Evolutionary conservation across 2,797 vertebrate genomes (phyloP), one percentile per base, ranked within the genome.

Genomic region (Serranus cabrilla): DNA sequence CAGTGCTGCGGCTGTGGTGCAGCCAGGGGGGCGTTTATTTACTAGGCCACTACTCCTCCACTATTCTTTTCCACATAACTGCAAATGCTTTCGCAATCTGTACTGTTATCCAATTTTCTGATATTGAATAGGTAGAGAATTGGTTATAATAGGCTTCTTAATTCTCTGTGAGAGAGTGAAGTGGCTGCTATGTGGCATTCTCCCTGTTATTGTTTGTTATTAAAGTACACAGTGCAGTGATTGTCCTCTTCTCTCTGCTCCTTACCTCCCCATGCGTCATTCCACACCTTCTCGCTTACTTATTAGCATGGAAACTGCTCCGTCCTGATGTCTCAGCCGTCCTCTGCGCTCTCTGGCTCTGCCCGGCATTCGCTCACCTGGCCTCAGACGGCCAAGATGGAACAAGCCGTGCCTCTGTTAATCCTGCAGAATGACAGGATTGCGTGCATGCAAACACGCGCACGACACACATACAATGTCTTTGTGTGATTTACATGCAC

Each of bases 361-460:
- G 25, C 39, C 57, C 70, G 23, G 7, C 49, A 14, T 70, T 79
- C 17, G 1, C 62, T 89, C 86, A 87, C 87, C 85, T 82, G 78
- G 70, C 79, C 76, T 59, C 23, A 5, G 68, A 51, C 39, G 77
- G 72, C 87, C 69, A 65, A 78, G 81, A 88, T 80, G 62, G 77
- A 90, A 86, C 82, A 89, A 79, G 84, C 78, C 34, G 14, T 57
- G 78, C 59, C 66, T 66, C 80, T 70, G 82, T 74, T 93, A 85
- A 93, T 91, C 88, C 86, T 66, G 55, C 72, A 81, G 85, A 85
- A 87, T 84, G 82, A 83, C 83, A 76, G 78, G 75, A 86, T 59
- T 79, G 76, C 69, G 31, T 52, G 63, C 78, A 67, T 72, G 66
- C 66, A 79, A 67, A 82, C 68, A 54, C 20, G 51, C 40, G 40